phyloP scores from a whole-genome alignment of 2,888 invertebrate genomes.

The Sepioteuthis lessoniana region DNA sequence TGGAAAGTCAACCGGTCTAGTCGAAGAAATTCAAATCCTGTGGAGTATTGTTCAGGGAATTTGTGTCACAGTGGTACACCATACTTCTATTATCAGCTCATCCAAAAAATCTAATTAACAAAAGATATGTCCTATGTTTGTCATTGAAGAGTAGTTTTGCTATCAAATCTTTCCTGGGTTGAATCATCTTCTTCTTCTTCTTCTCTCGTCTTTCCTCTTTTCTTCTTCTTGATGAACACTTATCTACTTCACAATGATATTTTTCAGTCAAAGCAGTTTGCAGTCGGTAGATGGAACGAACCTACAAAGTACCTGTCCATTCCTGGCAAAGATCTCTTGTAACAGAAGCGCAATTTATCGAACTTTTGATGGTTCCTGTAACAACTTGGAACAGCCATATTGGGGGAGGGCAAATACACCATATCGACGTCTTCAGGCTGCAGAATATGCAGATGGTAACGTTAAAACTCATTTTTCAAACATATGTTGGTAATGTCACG shows the following conservation, averaged over 20 bases:
- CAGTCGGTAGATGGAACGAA: neutral
- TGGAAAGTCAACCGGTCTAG: too few relatives aligned
- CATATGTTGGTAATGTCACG: too few relatives aligned
- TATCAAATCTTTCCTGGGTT: too few relatives aligned
- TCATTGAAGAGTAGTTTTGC: too few relatives aligned
- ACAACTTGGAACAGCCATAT: neutral
- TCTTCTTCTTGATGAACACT: neutral
- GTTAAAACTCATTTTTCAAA: neutral
- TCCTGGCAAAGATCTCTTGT: neutral
- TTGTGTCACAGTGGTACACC: too few relatives aligned
- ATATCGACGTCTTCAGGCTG: neutral
- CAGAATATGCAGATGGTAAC: slow-evolving; percentile 2
- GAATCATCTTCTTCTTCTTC: too few relatives aligned
- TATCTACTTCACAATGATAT: neutral
- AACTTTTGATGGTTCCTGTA: neutral
- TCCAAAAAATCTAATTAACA: too few relatives aligned
- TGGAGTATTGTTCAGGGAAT: too few relatives aligned
- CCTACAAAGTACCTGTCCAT: neutral
- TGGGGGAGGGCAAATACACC: neutral
- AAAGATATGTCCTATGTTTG: too few relatives aligned
- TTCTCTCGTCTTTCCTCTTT: too few relatives aligned
- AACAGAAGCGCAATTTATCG: neutral
- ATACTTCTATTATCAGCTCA: too few relatives aligned
- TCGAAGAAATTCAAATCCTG: too few relatives aligned
- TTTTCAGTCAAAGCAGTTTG: neutral